These are phyloP conservation scores for Sylvilagus floridanus DNA, from an alignment of 2,797 vertebrate species.

Conservation along the genomic window DNA sequence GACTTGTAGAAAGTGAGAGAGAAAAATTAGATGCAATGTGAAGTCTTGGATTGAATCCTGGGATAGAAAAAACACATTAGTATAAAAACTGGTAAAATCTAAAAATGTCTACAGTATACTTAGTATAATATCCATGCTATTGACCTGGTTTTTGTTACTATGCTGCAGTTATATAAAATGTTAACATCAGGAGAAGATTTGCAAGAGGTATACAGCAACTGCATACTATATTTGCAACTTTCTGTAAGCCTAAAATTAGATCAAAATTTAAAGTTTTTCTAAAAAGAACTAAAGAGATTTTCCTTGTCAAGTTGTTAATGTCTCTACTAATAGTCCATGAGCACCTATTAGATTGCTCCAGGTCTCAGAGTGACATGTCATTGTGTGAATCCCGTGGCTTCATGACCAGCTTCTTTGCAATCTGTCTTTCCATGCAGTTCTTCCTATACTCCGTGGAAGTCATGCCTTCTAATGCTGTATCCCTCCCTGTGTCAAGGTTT, in stretches of 20 bases:
- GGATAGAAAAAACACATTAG: not conserved
- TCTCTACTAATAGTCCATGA: slow-evolving; percentile 3
- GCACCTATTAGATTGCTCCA: not conserved
- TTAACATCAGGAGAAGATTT: not conserved
- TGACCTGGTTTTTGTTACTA: slow-evolving; percentile 21
- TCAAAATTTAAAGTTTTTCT: not conserved
- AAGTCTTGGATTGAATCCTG: not conserved
- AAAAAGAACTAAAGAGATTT: not conserved
- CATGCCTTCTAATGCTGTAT: not conserved
- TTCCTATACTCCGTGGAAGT: not conserved
- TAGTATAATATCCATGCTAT: not conserved
- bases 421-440: not conserved
- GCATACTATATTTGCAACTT: not conserved
- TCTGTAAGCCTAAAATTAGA: not conserved
- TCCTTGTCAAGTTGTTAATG: slow-evolving; percentile 16
- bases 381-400: not conserved
- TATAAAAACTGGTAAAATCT: not conserved
- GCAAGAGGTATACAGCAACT: not conserved
- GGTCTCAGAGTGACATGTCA: not conserved
- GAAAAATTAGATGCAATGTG: not conserved
- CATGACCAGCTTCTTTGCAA: not conserved
- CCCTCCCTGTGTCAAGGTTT: not conserved
- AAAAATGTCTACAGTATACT: not conserved
- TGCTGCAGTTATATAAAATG: not conserved
- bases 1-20: not conserved